Conservation (phyloP, 2,888 invertebrate genomes). For the Prosapia bicincta region DNA sequence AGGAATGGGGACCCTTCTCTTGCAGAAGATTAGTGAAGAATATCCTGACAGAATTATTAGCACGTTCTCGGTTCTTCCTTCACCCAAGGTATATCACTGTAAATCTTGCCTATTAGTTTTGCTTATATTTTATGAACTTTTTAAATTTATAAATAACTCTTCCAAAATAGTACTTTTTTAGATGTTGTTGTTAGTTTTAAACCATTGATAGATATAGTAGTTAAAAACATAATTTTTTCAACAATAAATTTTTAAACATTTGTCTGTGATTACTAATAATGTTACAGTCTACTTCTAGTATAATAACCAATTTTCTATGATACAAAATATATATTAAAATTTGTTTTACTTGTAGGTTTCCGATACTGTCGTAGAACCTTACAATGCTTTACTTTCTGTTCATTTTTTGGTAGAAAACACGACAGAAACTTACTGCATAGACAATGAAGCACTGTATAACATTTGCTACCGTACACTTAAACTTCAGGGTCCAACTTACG, state of each 20-base stretch:
- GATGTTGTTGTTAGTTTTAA: too few relatives aligned
- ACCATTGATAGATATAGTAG: too few relatives aligned
- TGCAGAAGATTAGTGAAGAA: conserved; percentile 15
- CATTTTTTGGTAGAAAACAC: conserved; percentile 14
- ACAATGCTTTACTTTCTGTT: conserved; percentile 6
- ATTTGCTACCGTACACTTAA: conserved; percentile 14
- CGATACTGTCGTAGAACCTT: conserved; percentile 14
- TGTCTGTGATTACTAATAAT: too few relatives aligned
- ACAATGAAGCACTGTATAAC: conserved; percentile 16
- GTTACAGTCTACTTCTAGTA: too few relatives aligned
- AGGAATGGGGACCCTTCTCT: conserved; percentile 14
- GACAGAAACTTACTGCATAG: conserved; percentile 10
- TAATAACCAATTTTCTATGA: too few relatives aligned
- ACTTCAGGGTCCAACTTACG: conserved; percentile 13
- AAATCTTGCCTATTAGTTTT: neutral
- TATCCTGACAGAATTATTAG: conserved; percentile 17
- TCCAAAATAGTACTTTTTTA: too few relatives aligned
- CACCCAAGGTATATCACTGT: conserved; percentile 4
- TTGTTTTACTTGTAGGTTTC: conserved; percentile 7
- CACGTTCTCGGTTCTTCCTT: conserved; percentile 8
- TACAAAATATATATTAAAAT: too few relatives aligned
- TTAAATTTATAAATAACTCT: too few relatives aligned
- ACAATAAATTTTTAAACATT: too few relatives aligned
- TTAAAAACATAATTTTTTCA: too few relatives aligned
- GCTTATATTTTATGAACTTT: too few relatives aligned